phyloP scores from a whole-genome alignment of 1,140 invertebrate species.

The Listronotus oregonensis region DNA sequence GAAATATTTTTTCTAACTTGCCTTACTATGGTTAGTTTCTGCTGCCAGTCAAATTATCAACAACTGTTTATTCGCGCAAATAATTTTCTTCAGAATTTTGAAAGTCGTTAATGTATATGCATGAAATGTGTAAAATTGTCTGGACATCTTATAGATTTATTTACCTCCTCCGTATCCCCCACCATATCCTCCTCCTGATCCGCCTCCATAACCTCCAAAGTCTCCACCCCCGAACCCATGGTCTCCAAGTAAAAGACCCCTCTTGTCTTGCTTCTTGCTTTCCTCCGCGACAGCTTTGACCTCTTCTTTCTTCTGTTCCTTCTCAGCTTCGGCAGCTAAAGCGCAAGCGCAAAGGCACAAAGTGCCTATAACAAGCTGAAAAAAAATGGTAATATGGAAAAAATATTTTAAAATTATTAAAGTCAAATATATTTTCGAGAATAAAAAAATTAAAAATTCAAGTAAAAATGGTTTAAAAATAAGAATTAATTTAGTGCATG shows the following conservation, averaged over 20 bases:
- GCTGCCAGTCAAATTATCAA: too few relatives aligned
- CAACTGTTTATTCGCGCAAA: too few relatives aligned
- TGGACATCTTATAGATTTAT: too few relatives aligned
- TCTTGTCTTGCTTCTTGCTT: constrained; percentile 57
- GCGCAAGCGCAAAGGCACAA: constrained; percentile 51
- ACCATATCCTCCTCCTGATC: constrained; percentile 47
- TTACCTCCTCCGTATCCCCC: constrained; percentile 22
- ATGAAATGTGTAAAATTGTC: too few relatives aligned
- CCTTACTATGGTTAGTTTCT: too few relatives aligned
- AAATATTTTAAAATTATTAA: not conserved
- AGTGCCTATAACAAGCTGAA: constrained; percentile 51
- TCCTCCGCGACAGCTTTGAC: constrained; percentile 47
- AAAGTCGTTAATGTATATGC: too few relatives aligned
- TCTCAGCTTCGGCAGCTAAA: constrained; percentile 51
- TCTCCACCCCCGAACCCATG: constrained; percentile 42
- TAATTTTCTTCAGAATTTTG: too few relatives aligned
- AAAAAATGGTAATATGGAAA: constrained; percentile 19
- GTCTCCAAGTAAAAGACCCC: constrained; percentile 53
- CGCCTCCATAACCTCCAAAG: constrained; percentile 40
- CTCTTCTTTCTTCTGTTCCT: constrained; percentile 27
- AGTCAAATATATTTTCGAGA: too few relatives aligned
- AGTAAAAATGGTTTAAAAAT: too few relatives aligned
- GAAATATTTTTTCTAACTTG: too few relatives aligned
- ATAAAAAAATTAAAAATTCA: too few relatives aligned
- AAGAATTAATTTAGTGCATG: too few relatives aligned